Evolutionary conservation across 2,888 invertebrate species (phyloP), one percentile per base, ranked within the genome.

Genomic region (Electrophaes corylata): DNA sequence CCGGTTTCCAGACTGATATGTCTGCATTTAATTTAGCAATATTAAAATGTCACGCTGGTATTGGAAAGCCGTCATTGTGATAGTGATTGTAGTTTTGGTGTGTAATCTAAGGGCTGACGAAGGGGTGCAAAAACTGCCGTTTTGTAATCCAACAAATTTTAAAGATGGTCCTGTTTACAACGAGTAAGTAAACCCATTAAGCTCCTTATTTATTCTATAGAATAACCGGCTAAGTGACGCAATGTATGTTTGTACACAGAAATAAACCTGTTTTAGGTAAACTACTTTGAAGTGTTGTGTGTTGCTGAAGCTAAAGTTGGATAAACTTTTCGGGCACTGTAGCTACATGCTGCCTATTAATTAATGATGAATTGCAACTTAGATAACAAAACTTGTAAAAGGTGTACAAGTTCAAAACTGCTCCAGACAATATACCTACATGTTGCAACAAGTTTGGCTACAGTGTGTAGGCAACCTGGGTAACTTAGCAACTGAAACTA

Each of bases 21-120:
- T 83, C 75, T 81, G 76, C 76, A 78, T 79, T 78, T 84, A 78
- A 77, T 84, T 85, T 84, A 71, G 75, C 78, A 65, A 75, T 79
- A 79, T 73, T 81, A 91, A 81, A 86, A 91, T 91, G 91, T 88
- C 85, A 81, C 78, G 80, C 64, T 89, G 89, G 89, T 86, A 84
- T 86, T 86, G 88, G 89, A 81, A 84, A 76, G 79, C 86, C 67
- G 79, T 82, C 69, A 67, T 43, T 23, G 23, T 88, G 54, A 86
- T 85, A 71, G 78, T 81, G 29, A 83, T 91, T 48, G 67, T 40
- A 2, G 29, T 81, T 78, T 74, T 86, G 62, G 78, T 81, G 71
- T 82, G 81, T 72, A 83, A 80, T 78, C 71, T 88, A 64, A 75
- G 78, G 60, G 81, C 89, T 51, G 87, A 90, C 69, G 89, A 89